phyloP scores from a whole-genome alignment of 2,888 invertebrate genomes.

The Ypsolopha sequella region DNA sequence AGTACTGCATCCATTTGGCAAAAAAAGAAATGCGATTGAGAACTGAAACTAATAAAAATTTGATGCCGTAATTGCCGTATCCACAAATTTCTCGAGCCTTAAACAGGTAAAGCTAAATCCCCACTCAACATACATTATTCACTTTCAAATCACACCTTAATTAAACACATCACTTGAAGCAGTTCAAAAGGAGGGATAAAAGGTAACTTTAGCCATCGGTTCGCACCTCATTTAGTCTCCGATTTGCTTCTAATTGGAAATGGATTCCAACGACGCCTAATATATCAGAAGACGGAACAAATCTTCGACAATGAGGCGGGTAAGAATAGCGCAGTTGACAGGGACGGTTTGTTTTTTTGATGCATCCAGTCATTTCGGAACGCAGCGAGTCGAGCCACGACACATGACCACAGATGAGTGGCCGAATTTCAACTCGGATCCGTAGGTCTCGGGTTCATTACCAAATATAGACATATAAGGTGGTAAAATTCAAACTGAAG shows the following conservation, averaged over 20 bases:
- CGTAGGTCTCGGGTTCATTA: too few species aligned
- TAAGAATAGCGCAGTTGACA: too few species aligned
- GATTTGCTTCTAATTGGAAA: conserved; percentile 50
- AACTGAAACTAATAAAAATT: background rate
- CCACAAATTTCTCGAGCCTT: too few species aligned
- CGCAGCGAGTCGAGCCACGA: too few species aligned
- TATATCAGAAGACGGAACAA: conserved; percentile 2
- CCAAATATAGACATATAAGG: too few species aligned
- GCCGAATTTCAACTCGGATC: too few species aligned
- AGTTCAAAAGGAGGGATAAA: conserved; percentile 9
- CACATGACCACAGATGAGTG: too few species aligned
- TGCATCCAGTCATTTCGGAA: too few species aligned
- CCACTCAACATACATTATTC: conserved; percentile 3
- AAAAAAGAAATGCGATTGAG: background rate
- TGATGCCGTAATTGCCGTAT: background rate
- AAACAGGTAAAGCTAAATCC: background rate
- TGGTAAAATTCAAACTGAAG: too few species aligned
- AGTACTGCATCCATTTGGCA: background rate
- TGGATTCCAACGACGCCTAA: conserved; percentile 20
- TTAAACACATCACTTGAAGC: conserved; percentile 6
- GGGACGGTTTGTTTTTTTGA: too few species aligned
- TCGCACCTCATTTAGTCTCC: conserved; percentile 45
- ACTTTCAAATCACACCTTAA: conserved; percentile 8
- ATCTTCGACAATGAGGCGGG: background rate
- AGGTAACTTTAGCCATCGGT: conserved; percentile 27